Evolutionary conservation across 2,113 vertebrate species (phyloP).

Genomic region (Abramis brama): DNA sequence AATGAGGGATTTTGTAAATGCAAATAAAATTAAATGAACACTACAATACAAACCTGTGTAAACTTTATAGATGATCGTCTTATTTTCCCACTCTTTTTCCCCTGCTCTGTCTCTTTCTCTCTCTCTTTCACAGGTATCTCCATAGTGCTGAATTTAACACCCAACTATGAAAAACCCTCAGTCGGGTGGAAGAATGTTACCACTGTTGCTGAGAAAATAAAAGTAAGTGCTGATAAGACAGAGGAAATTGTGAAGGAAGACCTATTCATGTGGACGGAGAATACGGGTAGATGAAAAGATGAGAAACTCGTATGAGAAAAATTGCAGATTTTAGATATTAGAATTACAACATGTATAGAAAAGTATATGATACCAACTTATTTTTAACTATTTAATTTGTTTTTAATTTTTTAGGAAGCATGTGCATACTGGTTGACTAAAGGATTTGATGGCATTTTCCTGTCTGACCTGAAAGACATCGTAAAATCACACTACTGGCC

Average conservation of each 20-base stretch:
- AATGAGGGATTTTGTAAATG: not conserved
- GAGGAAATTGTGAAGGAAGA: not conserved
- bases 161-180: conserved; percentile 73
- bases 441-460: conserved; percentile 79
- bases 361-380: not conserved
- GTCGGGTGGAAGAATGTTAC: rapidly evolving
- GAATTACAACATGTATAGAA: not conserved
- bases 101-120: not conserved
- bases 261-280: not conserved
- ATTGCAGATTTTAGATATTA: not conserved
- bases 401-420: conserved; percentile 58
- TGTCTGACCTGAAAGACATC: conserved; percentile 60
- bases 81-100: not conserved
- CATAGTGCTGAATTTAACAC: conserved; percentile 85
- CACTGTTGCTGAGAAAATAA: conserved; percentile 55
- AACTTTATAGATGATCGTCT: not conserved
- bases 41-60: not conserved
- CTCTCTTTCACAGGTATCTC: conserved; percentile 74
- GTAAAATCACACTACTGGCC: conserved; percentile 44
- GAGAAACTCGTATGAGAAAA: not conserved
- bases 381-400: not conserved
- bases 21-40: not conserved
- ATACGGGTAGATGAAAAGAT: not conserved
- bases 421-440: conserved; percentile 64
- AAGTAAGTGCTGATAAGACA: conserved; percentile 56